Evolutionary conservation across 1,140 invertebrate species (phyloP), one percentile per base, ranked within the genome.

Genomic region (Bombus pascuorum): DNA sequence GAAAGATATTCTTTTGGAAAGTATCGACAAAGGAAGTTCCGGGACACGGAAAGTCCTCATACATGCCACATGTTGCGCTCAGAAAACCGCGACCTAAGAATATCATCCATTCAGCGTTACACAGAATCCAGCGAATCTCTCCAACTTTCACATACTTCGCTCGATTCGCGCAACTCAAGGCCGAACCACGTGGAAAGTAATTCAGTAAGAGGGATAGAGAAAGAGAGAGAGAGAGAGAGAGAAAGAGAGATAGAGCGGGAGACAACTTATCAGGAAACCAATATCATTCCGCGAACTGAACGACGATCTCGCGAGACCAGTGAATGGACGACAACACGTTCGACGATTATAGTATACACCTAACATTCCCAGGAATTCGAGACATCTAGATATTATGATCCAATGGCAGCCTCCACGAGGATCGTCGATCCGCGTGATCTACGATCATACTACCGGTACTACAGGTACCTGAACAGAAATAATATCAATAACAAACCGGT

Each of bases 351-450:
- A 74, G 72, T 53, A 9, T 15, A 22, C 12, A 37, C 15, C 44
- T 15, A 13, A 18, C 34, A 39, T 80, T 86, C 84, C 72, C 84
- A 86, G 84, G 47, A 86, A 86, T 82, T 34, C 84, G 81, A 86
- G 85, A 79, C 76, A 84, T 8, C 75, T 22, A 25, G 65, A 28
- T 6, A 13, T 8, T n/a, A 66, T 1, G 42, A 71, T 47, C 34
- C 15, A 28, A 34, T 9, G 42, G 1, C 59, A 57, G 44, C 37
- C 25, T 71, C 65, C 82, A 62, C 74, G 66, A 34, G 22, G 75
- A 84, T 79, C 53, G 57, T 47, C 62, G 81, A 42, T 59, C 53
- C 25, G 6, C 74, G 22, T 12, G 25, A 34, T 34, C 32, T 22
- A 25, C 12, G 8, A n/a, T n/a, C 70, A 0, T n/a, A 10, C 39